Base-by-base conservation (phyloP, 2,113 vertebrate species). In the Loxodonta africana region DNA sequence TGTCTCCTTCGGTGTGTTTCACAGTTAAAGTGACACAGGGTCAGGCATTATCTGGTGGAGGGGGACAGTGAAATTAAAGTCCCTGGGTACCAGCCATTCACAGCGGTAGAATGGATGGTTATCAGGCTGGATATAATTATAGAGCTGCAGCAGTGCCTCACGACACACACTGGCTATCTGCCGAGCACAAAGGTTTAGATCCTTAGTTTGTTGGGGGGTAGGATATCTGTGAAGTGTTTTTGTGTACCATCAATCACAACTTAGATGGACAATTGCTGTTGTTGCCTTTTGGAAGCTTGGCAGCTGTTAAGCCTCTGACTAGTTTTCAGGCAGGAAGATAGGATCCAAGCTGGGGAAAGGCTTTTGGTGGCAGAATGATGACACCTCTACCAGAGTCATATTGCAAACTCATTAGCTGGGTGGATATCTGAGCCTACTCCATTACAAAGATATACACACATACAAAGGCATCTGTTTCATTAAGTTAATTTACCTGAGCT, bases 401-500 rank as follows among this genome's bases (percentile, higher is more conserved):
- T 97, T 96, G 44, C 98, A 98, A 95, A 97, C 98, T 98, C 99
- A 99, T 99, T 99, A 99, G 99, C 98, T 99, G 98, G 99, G 98
- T 99, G 98, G 99, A 99, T 99, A 99, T 98, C 98, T 99, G 99
- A 99, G 99, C 99, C 98, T 96, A 97, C 98, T 97, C 98, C 97
- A 96, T 98, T 98, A 98, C 98, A 98, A 96, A 98, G 96, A 97
- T 97, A 98, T 95, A 94, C 96, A 98, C 90, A 95, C 77, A 97
- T 76, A 98, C 92, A 95, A 84, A 98, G 98, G 98, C 96, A 96
- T 98, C 98, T 98, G 95, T 99, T 99, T 99, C 98, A 99, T 99
- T 99, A 99, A 97, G 98, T 98, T 99, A 98, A 99, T 99, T 99
- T 99, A 98, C 98, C 98, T 99, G 98, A 99, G 98, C 99, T 97